Conservation (phyloP, 1,140 invertebrate species). For the Ridgeia piscesae region DNA sequence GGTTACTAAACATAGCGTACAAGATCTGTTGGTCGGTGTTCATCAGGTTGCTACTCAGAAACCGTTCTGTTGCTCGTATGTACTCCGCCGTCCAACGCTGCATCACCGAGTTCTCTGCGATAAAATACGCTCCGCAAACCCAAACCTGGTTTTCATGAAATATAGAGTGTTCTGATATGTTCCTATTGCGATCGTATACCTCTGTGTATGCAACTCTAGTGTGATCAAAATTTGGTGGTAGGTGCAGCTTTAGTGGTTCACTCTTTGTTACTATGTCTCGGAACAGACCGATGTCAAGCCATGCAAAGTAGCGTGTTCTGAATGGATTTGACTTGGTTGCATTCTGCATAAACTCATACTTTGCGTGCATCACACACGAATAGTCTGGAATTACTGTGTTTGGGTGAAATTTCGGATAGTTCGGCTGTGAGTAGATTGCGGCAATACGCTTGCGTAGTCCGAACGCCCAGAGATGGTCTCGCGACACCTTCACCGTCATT, state of each 20-base stretch:
- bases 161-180: conserved; percentile 31
- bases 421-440: conserved; percentile 35
- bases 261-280: conserved; percentile 9
- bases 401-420: conserved; percentile 42
- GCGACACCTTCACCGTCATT: conserved; percentile 34
- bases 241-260: conserved; percentile 35
- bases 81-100: conserved; percentile 20
- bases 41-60: conserved; percentile 21
- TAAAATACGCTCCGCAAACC: conserved; percentile 39
- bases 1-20: conserved; percentile 16
- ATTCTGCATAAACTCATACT: conserved; percentile 32
- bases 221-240: conserved; percentile 40
- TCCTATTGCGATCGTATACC: conserved; percentile 33
- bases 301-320: conserved; percentile 26
- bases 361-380: conserved; percentile 49
- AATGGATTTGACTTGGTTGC: conserved; percentile 19
- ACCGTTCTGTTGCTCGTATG: conserved; percentile 18
- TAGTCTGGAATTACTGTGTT: conserved; percentile 36
- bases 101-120: conserved; percentile 27
- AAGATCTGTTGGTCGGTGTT: conserved; percentile 30
- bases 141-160: conserved; percentile 42
- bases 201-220: conserved; percentile 42
- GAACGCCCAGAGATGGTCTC: conserved; percentile 44
- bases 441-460: conserved; percentile 32
- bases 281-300: conserved; percentile 32